These are phyloP conservation scores for Mallotus villosus DNA, from an alignment of 2,797 vertebrate species.

Conservation along the genomic window DNA sequence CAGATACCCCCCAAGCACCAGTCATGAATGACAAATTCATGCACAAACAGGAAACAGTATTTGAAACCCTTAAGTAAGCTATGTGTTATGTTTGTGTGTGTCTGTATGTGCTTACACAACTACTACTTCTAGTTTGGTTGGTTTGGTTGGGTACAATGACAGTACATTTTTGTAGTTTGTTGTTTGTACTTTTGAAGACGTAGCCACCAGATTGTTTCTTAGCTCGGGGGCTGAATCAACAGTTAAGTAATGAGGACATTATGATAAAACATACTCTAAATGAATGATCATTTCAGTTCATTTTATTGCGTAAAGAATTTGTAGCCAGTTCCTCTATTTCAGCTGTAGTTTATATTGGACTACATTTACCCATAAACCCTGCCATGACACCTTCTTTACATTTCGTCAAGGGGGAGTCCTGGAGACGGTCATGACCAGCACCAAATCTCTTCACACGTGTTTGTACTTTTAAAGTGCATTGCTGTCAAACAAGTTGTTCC, in stretches of 20 bases:
- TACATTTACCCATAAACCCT: neutral
- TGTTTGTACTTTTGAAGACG: conserved; percentile 36
- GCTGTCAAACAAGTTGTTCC: no score
- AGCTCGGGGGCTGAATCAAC: conserved; percentile 36
- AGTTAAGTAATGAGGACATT: conserved; percentile 11
- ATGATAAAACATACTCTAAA: conserved; percentile 18
- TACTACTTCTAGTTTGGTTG: conserved; percentile 35
- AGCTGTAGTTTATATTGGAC: neutral
- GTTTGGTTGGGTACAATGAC: conserved; percentile 15
- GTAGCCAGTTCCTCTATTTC: neutral
- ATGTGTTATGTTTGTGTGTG: conserved; percentile 51
- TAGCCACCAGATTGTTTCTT: conserved; percentile 46
- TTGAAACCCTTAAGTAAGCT: conserved; percentile 66
- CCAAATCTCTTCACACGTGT: neutral
- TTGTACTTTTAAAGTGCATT: neutral
- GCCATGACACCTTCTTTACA: neutral
- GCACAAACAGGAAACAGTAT: conserved; percentile 54
- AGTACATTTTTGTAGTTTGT: conserved; percentile 27
- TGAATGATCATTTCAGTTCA: neutral
- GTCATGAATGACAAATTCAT: conserved; percentile 39
- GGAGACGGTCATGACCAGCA: neutral
- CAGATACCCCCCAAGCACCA: conserved; percentile 5
- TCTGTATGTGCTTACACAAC: conserved; percentile 48
- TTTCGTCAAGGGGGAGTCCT: neutral
- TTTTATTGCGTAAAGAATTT: neutral